Conservation (phyloP, 2,113 vertebrate species). For the Sylvietta virens region DNA sequence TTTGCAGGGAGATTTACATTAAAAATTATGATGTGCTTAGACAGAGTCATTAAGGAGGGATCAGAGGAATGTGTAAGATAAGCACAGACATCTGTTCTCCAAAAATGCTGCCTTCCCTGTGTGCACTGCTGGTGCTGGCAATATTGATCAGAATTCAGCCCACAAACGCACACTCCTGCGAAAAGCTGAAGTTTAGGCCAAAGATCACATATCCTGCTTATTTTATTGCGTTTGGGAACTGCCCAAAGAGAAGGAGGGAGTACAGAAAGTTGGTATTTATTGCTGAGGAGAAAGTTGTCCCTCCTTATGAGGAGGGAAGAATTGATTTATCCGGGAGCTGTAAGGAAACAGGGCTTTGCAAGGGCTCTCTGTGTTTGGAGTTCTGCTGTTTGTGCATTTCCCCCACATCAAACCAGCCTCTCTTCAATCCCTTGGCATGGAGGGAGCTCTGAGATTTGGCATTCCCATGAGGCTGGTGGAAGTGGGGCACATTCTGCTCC, state of each 20-base stretch:
- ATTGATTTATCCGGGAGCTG: not conserved
- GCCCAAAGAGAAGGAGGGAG: not conserved
- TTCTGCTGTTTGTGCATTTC: not conserved
- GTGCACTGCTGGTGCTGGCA: not conserved
- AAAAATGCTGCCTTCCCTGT: not conserved
- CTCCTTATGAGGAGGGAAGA: not conserved
- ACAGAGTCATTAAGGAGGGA: not conserved
- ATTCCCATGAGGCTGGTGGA: not conserved
- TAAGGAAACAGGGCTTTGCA: not conserved
- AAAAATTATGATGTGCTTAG: not conserved
- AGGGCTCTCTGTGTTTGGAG: rapidly evolving
- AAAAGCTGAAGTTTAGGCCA: not conserved
- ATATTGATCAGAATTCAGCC: not conserved
- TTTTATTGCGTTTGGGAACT: not conserved
- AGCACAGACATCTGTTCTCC: not conserved
- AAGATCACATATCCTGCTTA: not conserved
- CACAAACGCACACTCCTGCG: not conserved
- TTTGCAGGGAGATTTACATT: not conserved
- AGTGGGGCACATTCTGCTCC: not conserved
- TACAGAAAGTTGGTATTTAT: not conserved
- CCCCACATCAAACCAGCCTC: not conserved
- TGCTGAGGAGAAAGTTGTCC: not conserved
- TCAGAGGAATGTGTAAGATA: not conserved
- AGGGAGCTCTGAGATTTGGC: not conserved
- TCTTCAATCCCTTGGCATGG: not conserved